Conservation (phyloP, 2,113 vertebrate species). For the Poeciliopsis prolifica region DNA sequence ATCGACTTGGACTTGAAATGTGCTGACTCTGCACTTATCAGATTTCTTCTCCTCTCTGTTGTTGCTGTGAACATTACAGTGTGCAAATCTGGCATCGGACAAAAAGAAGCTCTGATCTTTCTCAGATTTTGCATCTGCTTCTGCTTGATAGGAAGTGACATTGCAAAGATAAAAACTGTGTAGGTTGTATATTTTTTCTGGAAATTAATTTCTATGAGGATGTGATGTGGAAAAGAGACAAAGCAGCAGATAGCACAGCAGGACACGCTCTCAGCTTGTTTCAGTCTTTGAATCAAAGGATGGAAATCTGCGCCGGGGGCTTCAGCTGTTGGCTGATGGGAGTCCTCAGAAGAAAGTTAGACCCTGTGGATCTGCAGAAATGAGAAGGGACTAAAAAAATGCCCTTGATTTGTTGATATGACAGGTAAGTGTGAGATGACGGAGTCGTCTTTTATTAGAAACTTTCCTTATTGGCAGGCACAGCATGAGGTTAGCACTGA, state of each 20-base stretch:
- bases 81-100: background rate
- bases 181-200: background rate
- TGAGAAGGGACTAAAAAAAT: slow-evolving; percentile 19
- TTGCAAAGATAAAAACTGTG: background rate
- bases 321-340: slow-evolving; percentile 36
- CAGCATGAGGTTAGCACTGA: background rate
- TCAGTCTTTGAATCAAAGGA: slow-evolving; percentile 37
- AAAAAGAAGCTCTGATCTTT: background rate
- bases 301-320: slow-evolving; percentile 13
- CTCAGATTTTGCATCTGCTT: too few relatives aligned
- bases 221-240: background rate
- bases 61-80: background rate
- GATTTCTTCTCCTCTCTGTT: background rate
- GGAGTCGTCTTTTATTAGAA: background rate
- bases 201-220: background rate
- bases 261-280: background rate
- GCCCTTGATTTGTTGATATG: slow-evolving; percentile 14
- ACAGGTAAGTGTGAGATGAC: background rate
- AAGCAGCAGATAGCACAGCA: background rate
- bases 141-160: background rate
- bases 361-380: slow-evolving; percentile 12
- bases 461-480: slow-evolving; percentile 10
- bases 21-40: background rate
- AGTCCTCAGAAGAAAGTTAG: slow-evolving; percentile 12
- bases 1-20: background rate